Evolutionary conservation across 2,888 invertebrate species (phyloP), one percentile per base, ranked within the genome.

Genomic region (Aquatica leii): DNA sequence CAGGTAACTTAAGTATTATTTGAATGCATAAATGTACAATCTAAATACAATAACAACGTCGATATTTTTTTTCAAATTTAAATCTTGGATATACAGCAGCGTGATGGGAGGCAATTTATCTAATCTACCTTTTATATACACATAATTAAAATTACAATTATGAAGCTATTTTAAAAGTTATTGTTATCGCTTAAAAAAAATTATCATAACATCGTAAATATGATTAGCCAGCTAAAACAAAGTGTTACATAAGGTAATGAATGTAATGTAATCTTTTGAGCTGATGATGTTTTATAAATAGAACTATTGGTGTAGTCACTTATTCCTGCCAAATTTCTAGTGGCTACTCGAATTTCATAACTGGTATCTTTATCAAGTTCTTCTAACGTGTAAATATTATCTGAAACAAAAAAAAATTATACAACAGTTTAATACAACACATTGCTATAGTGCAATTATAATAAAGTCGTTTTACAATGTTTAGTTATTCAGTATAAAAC

Each of bases 291-390:
- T 40, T 69, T 68, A 66, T 77, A 78, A 46, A 62, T 71, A 37
- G 76, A 72, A 50, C 67, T 59, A 62, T 77, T 76, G n/a, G 77
- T 76, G 65, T 73, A 81, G 18, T 76, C 75, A 67, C 81, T 81
- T 37, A 83, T 76, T n/a, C 87, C 86, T 8, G 86, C 87, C 15
- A 80, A 76, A 73, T 87, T 87, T 57, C 81, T 81, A 1, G 86
- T 83, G 24, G 87, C 86, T 1, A 84, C 86, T 53, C 84, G 78
- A 63, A 86, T 80, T 60, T 84, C 80, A 71, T 87, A 87, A 31
- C 80, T 81, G 1, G 86, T 86, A 67, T 84, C 81, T 21, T 81
- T 79, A 17, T 81, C 77, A 41, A 87, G 76, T 53, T 83, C 79
- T 12, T 78, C 79, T 41, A 87, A 74, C 2, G 82, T 77, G 73